Conservation (phyloP, 64 coral and sea anemone genomes). For the Montipora sp. region DNA sequence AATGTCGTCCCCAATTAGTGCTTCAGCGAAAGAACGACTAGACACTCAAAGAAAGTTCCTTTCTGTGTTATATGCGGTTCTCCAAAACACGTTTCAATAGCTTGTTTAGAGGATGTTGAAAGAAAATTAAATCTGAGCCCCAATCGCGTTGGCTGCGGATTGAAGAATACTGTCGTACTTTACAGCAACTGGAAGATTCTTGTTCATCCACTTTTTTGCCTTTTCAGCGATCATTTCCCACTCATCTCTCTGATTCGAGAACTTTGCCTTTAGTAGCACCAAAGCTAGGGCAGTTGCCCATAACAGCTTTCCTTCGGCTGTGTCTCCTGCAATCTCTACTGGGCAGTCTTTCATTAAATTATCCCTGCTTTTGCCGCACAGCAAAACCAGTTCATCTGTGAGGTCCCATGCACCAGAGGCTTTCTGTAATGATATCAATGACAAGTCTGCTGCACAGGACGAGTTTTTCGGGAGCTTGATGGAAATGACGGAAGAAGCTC, state of each 20-base stretch:
- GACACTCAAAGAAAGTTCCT: too few relatives aligned
- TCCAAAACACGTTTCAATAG: too few relatives aligned
- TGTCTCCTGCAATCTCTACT: background rate
- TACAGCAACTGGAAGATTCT: too few relatives aligned
- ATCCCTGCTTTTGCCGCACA: background rate
- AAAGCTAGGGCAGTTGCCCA: slow-evolving; percentile 77
- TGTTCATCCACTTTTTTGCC: slow-evolving; percentile 49
- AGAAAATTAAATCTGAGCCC: background rate
- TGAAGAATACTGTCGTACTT: too few relatives aligned
- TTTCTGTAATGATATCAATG: slow-evolving; percentile 45
- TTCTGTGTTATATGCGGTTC: too few relatives aligned
- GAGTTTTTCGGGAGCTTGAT: too few relatives aligned
- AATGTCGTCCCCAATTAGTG: too few relatives aligned
- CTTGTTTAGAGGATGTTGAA: too few relatives aligned
- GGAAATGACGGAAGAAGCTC: too few relatives aligned
- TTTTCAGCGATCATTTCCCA: slow-evolving; percentile 74
- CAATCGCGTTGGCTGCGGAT: background rate
- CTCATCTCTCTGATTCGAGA: slow-evolving; percentile 40
- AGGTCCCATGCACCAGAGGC: slow-evolving; percentile 67
- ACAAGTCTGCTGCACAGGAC: background rate
- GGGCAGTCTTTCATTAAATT: background rate
- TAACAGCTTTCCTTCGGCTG: slow-evolving; percentile 1
- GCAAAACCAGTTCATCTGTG: slow-evolving; percentile 31
- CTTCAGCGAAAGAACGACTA: too few relatives aligned
- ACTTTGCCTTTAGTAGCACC: slow-evolving; percentile 9